A percentile compares a stretch with the other conserved stretches of the same genome.
Evolutionary conservation across 1,140 invertebrate genomes (phyloP).

Genomic region (Heliconius melpomene): DNA sequence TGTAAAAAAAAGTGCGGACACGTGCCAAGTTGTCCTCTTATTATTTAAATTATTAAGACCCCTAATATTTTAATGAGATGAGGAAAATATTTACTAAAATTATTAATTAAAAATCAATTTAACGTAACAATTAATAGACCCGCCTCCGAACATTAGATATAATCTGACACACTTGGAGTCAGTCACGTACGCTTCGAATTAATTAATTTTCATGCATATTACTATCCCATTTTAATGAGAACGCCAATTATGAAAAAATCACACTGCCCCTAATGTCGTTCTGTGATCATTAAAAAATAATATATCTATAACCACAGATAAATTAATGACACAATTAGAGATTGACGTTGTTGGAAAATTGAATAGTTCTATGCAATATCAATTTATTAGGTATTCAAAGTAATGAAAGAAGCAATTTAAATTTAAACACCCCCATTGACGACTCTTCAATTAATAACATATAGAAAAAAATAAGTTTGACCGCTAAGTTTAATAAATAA

Average conservation of each 20-base stretch:
- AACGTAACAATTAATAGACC: conserved; percentile 38
- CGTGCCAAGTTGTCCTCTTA: conserved; percentile 8
- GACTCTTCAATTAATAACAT: too few species aligned
- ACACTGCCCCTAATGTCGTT: conserved; percentile 57
- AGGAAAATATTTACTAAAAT: conserved; percentile 53
- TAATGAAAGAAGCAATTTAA: neutral
- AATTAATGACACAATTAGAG: conserved; percentile 46
- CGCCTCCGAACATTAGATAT: conserved; percentile 40
- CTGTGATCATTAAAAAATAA: conserved; percentile 53
- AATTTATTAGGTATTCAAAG: neutral
- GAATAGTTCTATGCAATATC: conserved; percentile 43
- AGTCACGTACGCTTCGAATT: conserved; percentile 62
- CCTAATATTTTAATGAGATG: conserved; percentile 27
- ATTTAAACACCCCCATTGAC: neutral
- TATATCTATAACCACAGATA: conserved; percentile 40
- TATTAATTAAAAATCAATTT: conserved; percentile 32
- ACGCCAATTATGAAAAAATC: conserved; percentile 57
- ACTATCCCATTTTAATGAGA: conserved; percentile 56
- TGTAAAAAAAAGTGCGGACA: neutral
- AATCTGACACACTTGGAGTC: conserved; percentile 60
- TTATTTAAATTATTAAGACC: neutral
- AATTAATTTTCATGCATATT: conserved; percentile 49
- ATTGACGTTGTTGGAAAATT: conserved; percentile 46
- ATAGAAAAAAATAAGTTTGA: too few species aligned
- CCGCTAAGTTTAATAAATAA: too few species aligned